A percentile compares a stretch with the other conserved stretches of the same genome.
phyloP scores from a whole-genome alignment of 1,140 invertebrate species.

The Sitobion miscanthi region DNA sequence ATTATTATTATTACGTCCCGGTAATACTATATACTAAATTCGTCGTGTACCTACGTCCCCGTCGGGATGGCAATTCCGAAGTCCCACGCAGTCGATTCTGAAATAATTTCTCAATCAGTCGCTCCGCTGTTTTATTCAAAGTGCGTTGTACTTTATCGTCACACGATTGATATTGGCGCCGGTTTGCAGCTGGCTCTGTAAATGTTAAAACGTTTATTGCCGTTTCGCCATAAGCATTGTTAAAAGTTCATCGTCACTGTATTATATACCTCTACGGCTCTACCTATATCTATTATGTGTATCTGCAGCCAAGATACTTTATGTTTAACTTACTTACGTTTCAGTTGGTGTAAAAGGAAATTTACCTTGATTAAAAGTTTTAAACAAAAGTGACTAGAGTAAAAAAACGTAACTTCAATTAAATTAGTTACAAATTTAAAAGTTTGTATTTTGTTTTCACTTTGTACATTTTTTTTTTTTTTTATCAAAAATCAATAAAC shows the following conservation, averaged over 20 bases:
- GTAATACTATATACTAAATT: no score
- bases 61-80: not conserved
- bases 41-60: no score
- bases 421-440: not conserved
- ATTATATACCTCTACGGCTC: no score
- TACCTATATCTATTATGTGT: no score
- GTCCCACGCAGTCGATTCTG: not conserved
- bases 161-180: not conserved
- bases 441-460: not conserved
- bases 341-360: not conserved
- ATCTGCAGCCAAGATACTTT: not conserved
- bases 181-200: not conserved
- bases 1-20: no score
- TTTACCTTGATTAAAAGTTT: not conserved
- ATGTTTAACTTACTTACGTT: not conserved
- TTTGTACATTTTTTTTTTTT: not conserved
- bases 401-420: not conserved
- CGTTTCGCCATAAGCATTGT: not conserved
- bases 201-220: not conserved
- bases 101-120: not conserved
- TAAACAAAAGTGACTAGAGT: not conserved
- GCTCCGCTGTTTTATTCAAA: not conserved
- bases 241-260: not conserved
- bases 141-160: not conserved
- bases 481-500: not conserved